Percentiles rank a stretch among this genome's conserved stretches.
Evolutionary conservation across 2,888 invertebrate species (phyloP).

Genomic region (Drosophila atripex): DNA sequence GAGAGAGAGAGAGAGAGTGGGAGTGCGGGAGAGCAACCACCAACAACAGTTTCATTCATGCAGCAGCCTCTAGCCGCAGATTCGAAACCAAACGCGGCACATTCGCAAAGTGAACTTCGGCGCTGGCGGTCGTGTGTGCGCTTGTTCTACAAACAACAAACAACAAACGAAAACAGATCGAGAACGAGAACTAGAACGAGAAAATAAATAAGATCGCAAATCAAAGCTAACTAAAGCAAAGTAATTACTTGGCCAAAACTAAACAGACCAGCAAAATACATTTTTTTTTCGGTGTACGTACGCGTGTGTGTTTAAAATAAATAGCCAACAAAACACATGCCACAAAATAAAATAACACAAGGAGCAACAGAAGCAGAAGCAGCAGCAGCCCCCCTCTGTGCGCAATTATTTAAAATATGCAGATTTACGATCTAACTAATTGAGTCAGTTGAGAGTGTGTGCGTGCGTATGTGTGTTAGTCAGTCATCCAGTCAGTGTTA

Average conservation of each 20-base stretch:
- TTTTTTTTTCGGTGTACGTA: constrained; percentile 44
- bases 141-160: constrained; percentile 51
- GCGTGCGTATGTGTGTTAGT: constrained; percentile 32
- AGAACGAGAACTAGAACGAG: not conserved
- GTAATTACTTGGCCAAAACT: not conserved
- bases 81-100: constrained; percentile 14
- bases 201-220: constrained; percentile 15
- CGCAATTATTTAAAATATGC: constrained; percentile 66
- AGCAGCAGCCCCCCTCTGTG: constrained; percentile 22
- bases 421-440: constrained; percentile 78
- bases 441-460: constrained; percentile 58
- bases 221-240: not conserved
- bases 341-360: constrained; percentile 13
- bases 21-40: constrained; percentile 19
- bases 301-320: constrained; percentile 28
- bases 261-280: constrained; percentile 7
- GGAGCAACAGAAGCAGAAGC: constrained; percentile 3
- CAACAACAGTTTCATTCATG: constrained; percentile 21
- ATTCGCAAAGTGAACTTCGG: constrained; percentile 79
- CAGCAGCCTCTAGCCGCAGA: constrained; percentile 4
- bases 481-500: not conserved
- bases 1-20: constrained; percentile 43
- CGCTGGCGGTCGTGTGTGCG: constrained; percentile 78
- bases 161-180: constrained; percentile 34
- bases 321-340: constrained; percentile 25